Evolutionary conservation across 2,888 invertebrate species (phyloP), one percentile per base, ranked within the genome.

Genomic region (Saturnia japonica): DNA sequence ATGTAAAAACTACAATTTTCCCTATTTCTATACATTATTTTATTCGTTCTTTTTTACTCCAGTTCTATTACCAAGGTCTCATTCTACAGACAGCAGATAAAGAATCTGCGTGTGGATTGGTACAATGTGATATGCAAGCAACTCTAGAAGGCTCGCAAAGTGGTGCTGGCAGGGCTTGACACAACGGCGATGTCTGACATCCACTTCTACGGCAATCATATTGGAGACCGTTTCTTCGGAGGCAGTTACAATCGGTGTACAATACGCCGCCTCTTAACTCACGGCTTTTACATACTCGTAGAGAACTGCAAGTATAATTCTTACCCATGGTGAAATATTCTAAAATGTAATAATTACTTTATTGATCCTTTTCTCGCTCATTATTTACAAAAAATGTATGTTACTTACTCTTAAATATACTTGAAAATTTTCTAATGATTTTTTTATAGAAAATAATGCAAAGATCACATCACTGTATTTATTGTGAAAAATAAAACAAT

Each of bases 201-300:
- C 91, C 93, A 70, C 85, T 91, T 73, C 95, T 87, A 14, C 91
- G 91, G 76, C 95, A 95, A 71, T 94, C 93, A 73, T 94, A 94
- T 77, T 95, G 95, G 43, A 95, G 82, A 0, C 95, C 95, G 76
- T 95, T 95, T 71, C 95, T 88, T 42, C 94, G 94, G 51, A 94
- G 86, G 75, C 95, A 95, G 74, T 88, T 88, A 75, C 95, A 95
- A 72, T 95, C 95, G 0, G 91, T 93, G 72, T 92, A 93, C 14
- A 95, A 81, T 64, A 93, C 80, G 28, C 95, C 90, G 11, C 93
- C 94, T 66, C 94, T 87, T 28, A 95, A 85, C 75, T 95, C 95
- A 14, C 95, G 91, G 76, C 94, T 94, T 75, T 82, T 90, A 73
- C 83, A 81, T 7, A 71, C 1, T 22, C 72, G 78, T 3, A 85